Evolutionary conservation across 2,797 vertebrate species (phyloP).

Genomic region (Bufotes viridis): DNA sequence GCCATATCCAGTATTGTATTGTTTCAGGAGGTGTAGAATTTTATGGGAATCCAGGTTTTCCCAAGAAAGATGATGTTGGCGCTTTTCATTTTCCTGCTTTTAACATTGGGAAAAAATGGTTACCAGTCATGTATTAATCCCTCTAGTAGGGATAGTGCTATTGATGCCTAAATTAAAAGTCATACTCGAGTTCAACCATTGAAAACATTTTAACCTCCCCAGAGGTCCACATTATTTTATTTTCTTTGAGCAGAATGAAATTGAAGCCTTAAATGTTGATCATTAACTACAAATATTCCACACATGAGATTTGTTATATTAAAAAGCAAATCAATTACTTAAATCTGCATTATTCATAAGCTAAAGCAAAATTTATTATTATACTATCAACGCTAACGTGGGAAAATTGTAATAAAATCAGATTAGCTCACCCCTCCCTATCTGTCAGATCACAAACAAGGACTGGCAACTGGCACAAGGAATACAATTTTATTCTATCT

Average conservation of each 20-base stretch:
- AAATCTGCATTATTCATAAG: slow-evolving; percentile 74
- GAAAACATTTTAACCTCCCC: too few relatives aligned
- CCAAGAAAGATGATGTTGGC: too few relatives aligned
- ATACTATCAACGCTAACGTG: slow-evolving; percentile 69
- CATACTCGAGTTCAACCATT: neutral
- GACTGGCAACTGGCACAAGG: neutral
- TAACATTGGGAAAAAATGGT: neutral
- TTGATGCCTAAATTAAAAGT: neutral
- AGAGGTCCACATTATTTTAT: neutral
- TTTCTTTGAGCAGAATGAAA: slow-evolving; percentile 20
- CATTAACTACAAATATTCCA: slow-evolving; percentile 50
- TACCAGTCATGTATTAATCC: neutral
- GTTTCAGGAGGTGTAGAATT: too few relatives aligned
- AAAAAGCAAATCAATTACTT: slow-evolving; percentile 69
- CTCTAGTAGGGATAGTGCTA: neutral
- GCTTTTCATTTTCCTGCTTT: neutral
- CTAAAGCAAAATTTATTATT: slow-evolving; percentile 68
- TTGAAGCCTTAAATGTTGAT: slow-evolving; percentile 39
- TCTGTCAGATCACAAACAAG: slow-evolving; percentile 27
- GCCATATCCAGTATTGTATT: too few relatives aligned
- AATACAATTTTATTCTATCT: neutral
- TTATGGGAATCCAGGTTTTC: too few relatives aligned
- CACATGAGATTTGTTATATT: slow-evolving; percentile 63
- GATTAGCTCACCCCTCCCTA: neutral
- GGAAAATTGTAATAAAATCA: slow-evolving; percentile 70